Percentiles rank a stretch among this genome's conserved stretches.
These are phyloP conservation scores for Eupithecia subfuscata DNA, from an alignment of 2,888 invertebrate species.

Conservation along the genomic window DNA sequence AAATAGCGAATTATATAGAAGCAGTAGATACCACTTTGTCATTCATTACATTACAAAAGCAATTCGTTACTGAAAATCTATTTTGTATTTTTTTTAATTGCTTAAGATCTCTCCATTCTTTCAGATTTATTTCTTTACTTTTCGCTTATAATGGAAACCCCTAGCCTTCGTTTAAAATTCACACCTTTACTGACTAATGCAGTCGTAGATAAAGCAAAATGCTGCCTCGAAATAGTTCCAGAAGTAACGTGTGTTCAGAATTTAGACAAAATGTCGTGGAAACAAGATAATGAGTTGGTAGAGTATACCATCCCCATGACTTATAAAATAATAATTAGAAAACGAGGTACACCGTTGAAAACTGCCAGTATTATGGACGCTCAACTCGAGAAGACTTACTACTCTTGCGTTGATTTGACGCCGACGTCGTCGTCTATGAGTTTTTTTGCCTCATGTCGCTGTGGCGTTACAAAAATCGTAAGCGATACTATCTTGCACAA, in stretches of 20 bases:
- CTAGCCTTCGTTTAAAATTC: slow-evolving; percentile 68
- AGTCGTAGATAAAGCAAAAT: slow-evolving; percentile 55
- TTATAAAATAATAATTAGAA: slow-evolving; percentile 69
- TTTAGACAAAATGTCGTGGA: slow-evolving; percentile 68
- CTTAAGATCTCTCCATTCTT: slow-evolving; percentile 29
- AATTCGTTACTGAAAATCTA: background rate
- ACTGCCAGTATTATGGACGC: slow-evolving; percentile 22
- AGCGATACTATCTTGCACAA: slow-evolving; percentile 65
- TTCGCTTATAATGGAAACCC: slow-evolving; percentile 58
- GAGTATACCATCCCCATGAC: slow-evolving; percentile 73
- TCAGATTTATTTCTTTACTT: slow-evolving; percentile 36
- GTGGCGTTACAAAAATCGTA: slow-evolving; percentile 57
- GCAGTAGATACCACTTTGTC: no score
- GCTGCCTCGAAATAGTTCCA: slow-evolving; percentile 71
- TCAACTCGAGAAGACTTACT: slow-evolving; percentile 60
- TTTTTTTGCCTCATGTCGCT: slow-evolving; percentile 46
- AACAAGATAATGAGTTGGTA: slow-evolving; percentile 54
- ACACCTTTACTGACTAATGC: slow-evolving; percentile 61
- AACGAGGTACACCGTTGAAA: slow-evolving; percentile 39
- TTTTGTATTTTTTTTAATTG: slow-evolving; percentile 21
- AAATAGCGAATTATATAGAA: background rate
- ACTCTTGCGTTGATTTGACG: slow-evolving; percentile 73
- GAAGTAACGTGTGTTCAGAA: slow-evolving; percentile 65
- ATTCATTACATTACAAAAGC: background rate
- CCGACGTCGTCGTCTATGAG: slow-evolving; percentile 49